Conservation (phyloP, 2,113 vertebrate species). For the Girardinichthys multiradiatus region DNA sequence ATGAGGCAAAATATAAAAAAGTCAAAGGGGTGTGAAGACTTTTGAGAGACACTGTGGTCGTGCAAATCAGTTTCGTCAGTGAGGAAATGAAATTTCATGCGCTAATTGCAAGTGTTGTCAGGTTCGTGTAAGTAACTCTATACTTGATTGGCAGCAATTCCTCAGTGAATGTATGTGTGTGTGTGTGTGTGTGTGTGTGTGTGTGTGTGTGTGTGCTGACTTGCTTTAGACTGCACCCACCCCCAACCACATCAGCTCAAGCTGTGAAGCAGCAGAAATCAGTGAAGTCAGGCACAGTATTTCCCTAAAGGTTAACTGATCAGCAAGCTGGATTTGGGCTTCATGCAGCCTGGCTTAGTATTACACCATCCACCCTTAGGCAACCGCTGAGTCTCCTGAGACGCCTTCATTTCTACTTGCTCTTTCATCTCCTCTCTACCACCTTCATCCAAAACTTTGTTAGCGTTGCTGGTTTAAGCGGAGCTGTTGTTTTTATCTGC, state of each 20-base stretch:
- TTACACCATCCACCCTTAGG: constrained; percentile 73
- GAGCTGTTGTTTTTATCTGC: constrained; percentile 48
- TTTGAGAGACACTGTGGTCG: not conserved
- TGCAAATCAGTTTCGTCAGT: constrained; percentile 48
- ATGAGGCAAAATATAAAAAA: too few species aligned
- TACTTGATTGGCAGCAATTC: constrained; percentile 63
- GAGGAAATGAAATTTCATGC: not conserved
- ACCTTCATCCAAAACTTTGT: constrained; percentile 62
- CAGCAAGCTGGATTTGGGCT: constrained; percentile 67
- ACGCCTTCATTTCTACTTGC: constrained; percentile 39
- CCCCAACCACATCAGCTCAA: constrained; percentile 25
- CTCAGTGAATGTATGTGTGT: constrained; percentile 47
- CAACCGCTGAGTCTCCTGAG: constrained; percentile 61
- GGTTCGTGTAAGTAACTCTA: not conserved
- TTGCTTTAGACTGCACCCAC: constrained; percentile 35
- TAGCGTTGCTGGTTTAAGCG: constrained; percentile 46
- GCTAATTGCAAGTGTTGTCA: not conserved
- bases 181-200: too few species aligned
- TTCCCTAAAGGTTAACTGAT: constrained; percentile 70
- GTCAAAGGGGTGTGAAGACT: not conserved
- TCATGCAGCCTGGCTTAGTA: constrained; percentile 61
- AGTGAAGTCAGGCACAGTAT: constrained; percentile 59
- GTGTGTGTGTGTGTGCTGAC: too few species aligned
- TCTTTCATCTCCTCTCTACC: constrained; percentile 65
- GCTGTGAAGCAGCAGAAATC: constrained; percentile 55